Percentiles rank a stretch among this genome's conserved stretches.
These are phyloP conservation scores for Eucidaris tribuloides DNA, from an alignment of 35 echinoderm and acorn worm genomes.

Conservation along the genomic window DNA sequence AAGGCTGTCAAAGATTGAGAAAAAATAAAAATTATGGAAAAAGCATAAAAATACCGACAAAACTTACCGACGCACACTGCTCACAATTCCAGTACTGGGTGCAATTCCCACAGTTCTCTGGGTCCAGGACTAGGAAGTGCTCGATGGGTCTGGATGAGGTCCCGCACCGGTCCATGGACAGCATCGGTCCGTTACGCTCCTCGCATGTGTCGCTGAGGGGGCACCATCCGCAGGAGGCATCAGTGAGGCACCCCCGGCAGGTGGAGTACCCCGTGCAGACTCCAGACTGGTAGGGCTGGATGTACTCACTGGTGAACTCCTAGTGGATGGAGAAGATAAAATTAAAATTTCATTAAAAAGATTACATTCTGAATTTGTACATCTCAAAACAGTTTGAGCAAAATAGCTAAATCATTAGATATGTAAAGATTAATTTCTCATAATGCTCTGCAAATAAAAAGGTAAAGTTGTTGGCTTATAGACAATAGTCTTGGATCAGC, in stretches of 20 bases:
- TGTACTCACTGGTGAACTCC: slow-evolving; percentile 45
- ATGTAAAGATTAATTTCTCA: too few relatives aligned
- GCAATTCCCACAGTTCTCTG: slow-evolving; percentile 58
- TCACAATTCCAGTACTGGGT: slow-evolving; percentile 49
- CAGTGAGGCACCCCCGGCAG: slow-evolving; percentile 65
- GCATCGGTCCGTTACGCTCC: slow-evolving; percentile 13
- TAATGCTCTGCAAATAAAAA: too few relatives aligned
- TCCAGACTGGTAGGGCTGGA: slow-evolving; percentile 49
- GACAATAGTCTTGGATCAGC: too few relatives aligned
- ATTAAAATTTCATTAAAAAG: too few relatives aligned
- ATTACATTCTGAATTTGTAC: too few relatives aligned
- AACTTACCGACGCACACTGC: slow-evolving; percentile 41
- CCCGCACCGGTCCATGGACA: slow-evolving; percentile 36
- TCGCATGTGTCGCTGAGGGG: slow-evolving; percentile 65
- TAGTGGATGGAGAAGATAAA: too few relatives aligned
- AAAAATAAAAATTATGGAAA: too few relatives aligned
- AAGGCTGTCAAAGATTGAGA: too few relatives aligned
- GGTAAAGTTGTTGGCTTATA: too few relatives aligned
- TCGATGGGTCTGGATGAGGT: background rate
- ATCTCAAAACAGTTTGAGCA: too few relatives aligned
- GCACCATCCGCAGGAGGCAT: slow-evolving; percentile 83
- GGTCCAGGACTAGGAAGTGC: slow-evolving; percentile 55
- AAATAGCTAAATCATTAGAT: too few relatives aligned
- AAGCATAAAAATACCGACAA: background rate
- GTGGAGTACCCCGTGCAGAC: slow-evolving; percentile 50